Evolutionary conservation across 2,797 vertebrate species (phyloP).

Genomic region (Tauraco hartlaubi): DNA sequence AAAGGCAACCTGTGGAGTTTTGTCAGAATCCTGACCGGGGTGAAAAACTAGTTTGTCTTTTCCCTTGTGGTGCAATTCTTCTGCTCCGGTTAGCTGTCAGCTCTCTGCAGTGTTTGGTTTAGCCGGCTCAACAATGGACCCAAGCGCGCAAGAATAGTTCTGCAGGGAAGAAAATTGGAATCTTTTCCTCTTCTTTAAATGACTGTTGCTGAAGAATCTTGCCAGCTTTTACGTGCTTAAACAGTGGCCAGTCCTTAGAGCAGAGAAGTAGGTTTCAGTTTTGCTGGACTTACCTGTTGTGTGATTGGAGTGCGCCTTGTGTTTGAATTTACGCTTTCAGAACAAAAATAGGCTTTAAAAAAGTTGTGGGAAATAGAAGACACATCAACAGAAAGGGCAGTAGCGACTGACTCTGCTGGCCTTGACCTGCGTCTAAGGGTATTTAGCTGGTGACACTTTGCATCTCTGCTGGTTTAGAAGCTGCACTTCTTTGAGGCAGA

Average conservation of each 20-base stretch:
- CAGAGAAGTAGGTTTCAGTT: not conserved
- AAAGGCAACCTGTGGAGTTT: slow-evolving; percentile 45
- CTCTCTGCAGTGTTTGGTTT: slow-evolving; percentile 64
- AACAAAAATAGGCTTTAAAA: not conserved
- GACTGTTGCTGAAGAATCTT: not conserved
- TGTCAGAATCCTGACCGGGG: slow-evolving; percentile 42
- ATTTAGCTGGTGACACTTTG: not conserved
- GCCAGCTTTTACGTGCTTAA: not conserved
- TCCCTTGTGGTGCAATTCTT: slow-evolving; percentile 71
- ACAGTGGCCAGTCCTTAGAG: not conserved
- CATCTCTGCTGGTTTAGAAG: slow-evolving; percentile 7
- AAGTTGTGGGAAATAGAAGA: not conserved
- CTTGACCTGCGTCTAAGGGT: not conserved
- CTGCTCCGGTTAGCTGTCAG: slow-evolving; percentile 77
- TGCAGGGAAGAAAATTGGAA: not conserved
- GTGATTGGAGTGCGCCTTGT: not conserved
- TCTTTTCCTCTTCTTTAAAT: not conserved
- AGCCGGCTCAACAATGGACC: slow-evolving; percentile 63
- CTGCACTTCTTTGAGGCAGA: not conserved
- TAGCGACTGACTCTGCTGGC: not conserved
- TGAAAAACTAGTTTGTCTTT: slow-evolving; percentile 60
- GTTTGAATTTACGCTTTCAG: not conserved
- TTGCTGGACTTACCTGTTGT: not conserved
- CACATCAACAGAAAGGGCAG: not conserved
- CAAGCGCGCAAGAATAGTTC: not conserved